Base-by-base conservation (phyloP, 2,113 vertebrate genomes). In the Pedionomus torquatus region DNA sequence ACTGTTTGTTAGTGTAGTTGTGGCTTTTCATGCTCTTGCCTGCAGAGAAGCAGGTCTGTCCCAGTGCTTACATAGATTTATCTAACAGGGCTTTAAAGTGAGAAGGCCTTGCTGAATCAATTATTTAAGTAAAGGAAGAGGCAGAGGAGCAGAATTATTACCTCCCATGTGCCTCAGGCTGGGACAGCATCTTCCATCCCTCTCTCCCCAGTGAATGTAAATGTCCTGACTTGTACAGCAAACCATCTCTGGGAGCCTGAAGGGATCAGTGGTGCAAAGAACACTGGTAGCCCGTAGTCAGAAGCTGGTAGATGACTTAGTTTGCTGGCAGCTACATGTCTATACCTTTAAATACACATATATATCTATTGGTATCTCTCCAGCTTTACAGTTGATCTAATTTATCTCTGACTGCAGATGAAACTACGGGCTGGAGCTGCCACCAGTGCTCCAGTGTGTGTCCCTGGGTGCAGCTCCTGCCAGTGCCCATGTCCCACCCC, bases 121-220 rank as follows among this genome's bases (percentile, higher is more conserved):
- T 83, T 20, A 44, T 77, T 52, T 74, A 24, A 13, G 63, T 63
- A 20, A 74, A 80, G 28, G 37, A 82, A 60, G 82, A 80, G 57
- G 33, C 25, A 85, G 61, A 88, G 48, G 41, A 85, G 57, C 31
- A 81, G 82, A 88, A n/a, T 49, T 61, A 13, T 51, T 70, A n/a
- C 49, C 8, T 81, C 49, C 25, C 0, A 0, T 49, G 58, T 20
- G 39, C 41, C 54, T 66, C 2, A 0, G 18, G 20, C 58, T 86
- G 60, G 49, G 26, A 23, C 44, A 69, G 26, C n/a, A 41, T 74
- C 75, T 17, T 77, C 17, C 64, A 19, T 83, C 78, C 44, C 13
- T 48, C 35, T 83, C 21, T 79, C 9, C 13, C n/a, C 7, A 35
- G 18, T 43, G 39, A 43, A 43, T 41, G n/a, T 44, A 88, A 83